Evolutionary conservation across 2,797 vertebrate species (phyloP), one percentile per base, ranked within the genome.

Genomic region (Diplodus sargus): DNA sequence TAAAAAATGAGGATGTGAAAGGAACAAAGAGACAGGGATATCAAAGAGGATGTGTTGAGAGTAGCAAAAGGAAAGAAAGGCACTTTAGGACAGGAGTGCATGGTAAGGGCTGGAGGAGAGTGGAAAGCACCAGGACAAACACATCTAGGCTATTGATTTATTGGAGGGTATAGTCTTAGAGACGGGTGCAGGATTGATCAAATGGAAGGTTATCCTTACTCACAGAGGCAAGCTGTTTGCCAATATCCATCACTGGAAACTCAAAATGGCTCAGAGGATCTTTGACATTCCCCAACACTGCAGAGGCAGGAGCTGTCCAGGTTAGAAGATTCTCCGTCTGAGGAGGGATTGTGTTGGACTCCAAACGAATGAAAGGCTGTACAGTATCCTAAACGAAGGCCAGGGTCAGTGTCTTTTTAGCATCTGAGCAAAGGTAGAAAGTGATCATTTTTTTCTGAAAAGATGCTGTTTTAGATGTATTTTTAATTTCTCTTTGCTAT

Each of bases 151-250:
- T 94, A 95, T 95, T 94, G 94, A 95, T 95, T 95, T 94, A 95
- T 94, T 87, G 92, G 87, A 82, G 74, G 89, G 90, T 90, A 92
- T 92, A 93, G 91, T 93, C 89, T 93, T 91, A 85, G 93, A 94
- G 94, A 94, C 92, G 90, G 92, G 90, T 82, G 90, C 89, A 81
- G 79, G 90, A 94, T 94, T 94, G 94, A 95, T 94, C 93, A 94
- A 93, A 94, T 91, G 92, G 93, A 94, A 94, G 93, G 92, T 94
- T 93, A 94, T 93, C 92, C 93, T 95, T 93, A 95, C 90, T 94
- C 94, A 94, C 94, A 93, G 88, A 93, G 92, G 82, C 91, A 95
- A 95, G 92, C 91, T 94, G 94, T 95, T 95, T 95, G 94, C 93
- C 94, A 93, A 94, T 94, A 95, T 89, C 92, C 89, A 94, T 95